Evolutionary conservation across 2,113 vertebrate species (phyloP), one percentile per base, ranked within the genome.

Genomic region (Otolemur garnettii): DNA sequence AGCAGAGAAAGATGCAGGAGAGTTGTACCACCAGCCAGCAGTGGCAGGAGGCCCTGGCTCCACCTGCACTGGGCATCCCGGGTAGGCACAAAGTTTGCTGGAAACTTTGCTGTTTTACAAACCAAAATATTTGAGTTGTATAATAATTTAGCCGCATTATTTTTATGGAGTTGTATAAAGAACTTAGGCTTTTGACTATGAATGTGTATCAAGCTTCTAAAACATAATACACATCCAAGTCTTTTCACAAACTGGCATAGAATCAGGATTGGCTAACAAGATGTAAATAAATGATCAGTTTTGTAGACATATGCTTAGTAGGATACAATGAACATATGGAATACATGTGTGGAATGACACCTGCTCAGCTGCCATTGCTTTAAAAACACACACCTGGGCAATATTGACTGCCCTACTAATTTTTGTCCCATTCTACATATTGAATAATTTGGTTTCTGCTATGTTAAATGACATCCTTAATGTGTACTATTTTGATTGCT

Each of bases 401-500:
- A 68, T n/a, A 96, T 92, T 30, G 64, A 92, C 8, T 95, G 35
- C 24, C 4, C 33, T 45, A 68, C 15, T 38, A 72, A 87, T 50
- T 92, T 94, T 90, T 81, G 85, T 95, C n/a, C 17, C n/a, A 90
- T 45, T 30, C 6, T 10, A 10, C 26, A 82, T 35, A 75, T 57
- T 59, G 22, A 90, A 62, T 24, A 74, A 17, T 50, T 60, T 69
- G 33, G 17, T 74, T 74, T 87, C 91, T 95, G 19, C 4, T 72
- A 80, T 92, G 42, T 64, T 90, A 42, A 68, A 88, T 86, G 75
- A 86, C 28, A 96, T 50, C 45, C 74, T 50, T 53, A 96, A 81
- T 60, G 14, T 64, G 33, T 7, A 13, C 10, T n/a, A 26, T 72
- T 93, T 93, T 80, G 88, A 84, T 11, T 79, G 57, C 1, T 55